Base-by-base conservation (phyloP, 2,113 vertebrate genomes). In the Muscicapa adusta region DNA sequence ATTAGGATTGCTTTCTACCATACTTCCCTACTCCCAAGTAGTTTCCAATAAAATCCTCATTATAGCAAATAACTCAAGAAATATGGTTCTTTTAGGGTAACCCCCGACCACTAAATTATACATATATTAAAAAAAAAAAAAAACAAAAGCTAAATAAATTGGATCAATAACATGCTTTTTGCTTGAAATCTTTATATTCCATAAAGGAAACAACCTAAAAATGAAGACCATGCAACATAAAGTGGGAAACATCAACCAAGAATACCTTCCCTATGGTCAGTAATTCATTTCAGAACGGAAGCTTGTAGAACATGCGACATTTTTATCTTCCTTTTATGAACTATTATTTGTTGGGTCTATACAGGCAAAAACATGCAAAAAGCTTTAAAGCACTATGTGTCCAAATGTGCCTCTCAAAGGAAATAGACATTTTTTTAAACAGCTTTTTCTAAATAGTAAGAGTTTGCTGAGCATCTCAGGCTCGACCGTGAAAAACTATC, bases 1-100 rank as follows among this genome's bases (percentile, higher is more conserved):
- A 97, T 94, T 81, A 90, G 75, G 31, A 56, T 67, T 96, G 78
- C 51, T 90, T 91, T 86, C 85, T 74, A 90, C 53, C 40, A 80
- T 42, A 45, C 54, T 94, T 80, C 48, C 36, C 42, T 93, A 53
- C 17, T 67, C 47, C 71, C 12, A 42, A 24, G 50, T 48, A 1
- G 7, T 70, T 91, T 45, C 48, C 56, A 68, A 36, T 43, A 89
- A 95, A 93, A 95, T 67, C 47, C 16, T n/a, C 40, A 83, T 51
- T 66, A 91, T 5, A 53, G 47, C 40, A 95, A 79, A 34, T 12
- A 77, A 60, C n/a, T 80, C 40, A 76, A 43, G 61, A 83, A 90
- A 73, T 48, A 91, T 2, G 18, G 6, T 22, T 68, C 24, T 85
- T 65, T 78, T 34, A 62, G 54, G 61, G 20, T 40, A 92, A 86